Conservation (phyloP, 2,797 vertebrate genomes). For the Macroramphosus scolopax region DNA sequence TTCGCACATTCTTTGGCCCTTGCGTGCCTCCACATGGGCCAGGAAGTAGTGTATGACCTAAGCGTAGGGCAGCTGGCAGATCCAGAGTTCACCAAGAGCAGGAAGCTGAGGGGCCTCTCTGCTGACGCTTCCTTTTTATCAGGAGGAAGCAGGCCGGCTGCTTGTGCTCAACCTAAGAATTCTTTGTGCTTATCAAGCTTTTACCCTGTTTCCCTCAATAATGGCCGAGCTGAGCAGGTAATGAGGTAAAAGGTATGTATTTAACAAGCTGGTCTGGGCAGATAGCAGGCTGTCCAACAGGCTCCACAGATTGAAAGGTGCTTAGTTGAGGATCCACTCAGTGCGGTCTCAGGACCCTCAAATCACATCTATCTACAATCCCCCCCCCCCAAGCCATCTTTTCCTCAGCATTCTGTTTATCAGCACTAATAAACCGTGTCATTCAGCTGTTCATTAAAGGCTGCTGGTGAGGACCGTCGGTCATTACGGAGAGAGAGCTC, state of each 20-base stretch:
- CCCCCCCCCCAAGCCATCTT: conserved; percentile 42
- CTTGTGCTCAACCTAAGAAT: conserved; percentile 67
- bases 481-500: conserved; percentile 50
- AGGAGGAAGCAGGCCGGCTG: conserved; percentile 75
- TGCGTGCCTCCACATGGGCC: conserved; percentile 33
- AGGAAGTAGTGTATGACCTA: conserved; percentile 60
- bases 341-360: conserved; percentile 48
- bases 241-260: conserved; percentile 72
- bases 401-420: conserved; percentile 48
- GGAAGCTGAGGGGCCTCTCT: conserved; percentile 59
- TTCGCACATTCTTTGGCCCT: conserved; percentile 20
- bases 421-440: conserved; percentile 61
- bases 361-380: conserved; percentile 46
- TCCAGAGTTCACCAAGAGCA: conserved; percentile 49
- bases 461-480: conserved; percentile 42
- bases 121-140: conserved; percentile 73
- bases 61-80: conserved; percentile 48
- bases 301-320: conserved; percentile 29
- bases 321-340: conserved; percentile 49
- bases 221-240: conserved; percentile 63
- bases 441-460: conserved; percentile 64
- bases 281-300: conserved; percentile 59
- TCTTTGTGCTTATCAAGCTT: conserved; percentile 72
- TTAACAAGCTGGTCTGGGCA: conserved; percentile 66
- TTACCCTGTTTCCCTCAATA: conserved; percentile 69